Evolutionary conservation across 1,140 invertebrate genomes (phyloP).

Genomic region (Drosophila bifasciata): DNA sequence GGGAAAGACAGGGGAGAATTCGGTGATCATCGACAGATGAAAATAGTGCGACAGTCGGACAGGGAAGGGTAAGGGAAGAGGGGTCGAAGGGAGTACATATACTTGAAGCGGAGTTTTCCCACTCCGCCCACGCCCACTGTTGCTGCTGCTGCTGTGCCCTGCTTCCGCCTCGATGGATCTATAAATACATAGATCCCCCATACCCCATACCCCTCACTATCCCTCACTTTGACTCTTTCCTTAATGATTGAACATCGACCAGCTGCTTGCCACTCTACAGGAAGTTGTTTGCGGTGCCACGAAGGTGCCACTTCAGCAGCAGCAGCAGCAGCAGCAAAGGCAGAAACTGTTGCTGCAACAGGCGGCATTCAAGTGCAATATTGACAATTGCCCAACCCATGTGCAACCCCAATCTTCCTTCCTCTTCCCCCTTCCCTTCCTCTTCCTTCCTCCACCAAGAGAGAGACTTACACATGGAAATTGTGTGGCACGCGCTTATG

Average conservation of each 20-base stretch:
- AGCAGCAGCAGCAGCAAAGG: slow-evolving; percentile 4
- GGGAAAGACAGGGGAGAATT: neutral
- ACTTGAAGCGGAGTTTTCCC: slow-evolving; percentile 35
- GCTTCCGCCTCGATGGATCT: slow-evolving; percentile 31
- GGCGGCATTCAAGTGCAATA: slow-evolving; percentile 55
- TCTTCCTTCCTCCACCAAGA: too few species aligned
- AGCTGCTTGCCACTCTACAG: slow-evolving; percentile 54
- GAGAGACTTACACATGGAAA: neutral
- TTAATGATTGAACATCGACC: slow-evolving; percentile 64
- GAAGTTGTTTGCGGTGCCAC: slow-evolving; percentile 34
- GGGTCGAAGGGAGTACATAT: neutral
- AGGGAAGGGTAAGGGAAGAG: neutral
- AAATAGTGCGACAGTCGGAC: slow-evolving; percentile 21
- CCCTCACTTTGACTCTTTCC: neutral
- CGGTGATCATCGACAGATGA: slow-evolving; percentile 25
- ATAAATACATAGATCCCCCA: slow-evolving; percentile 29
- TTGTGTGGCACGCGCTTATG: slow-evolving; percentile 49
- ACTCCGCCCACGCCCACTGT: neutral
- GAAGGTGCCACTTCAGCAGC: slow-evolving; percentile 33
- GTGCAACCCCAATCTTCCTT: neutral
- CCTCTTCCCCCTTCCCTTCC: too few species aligned
- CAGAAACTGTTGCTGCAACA: neutral
- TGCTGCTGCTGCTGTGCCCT: neutral
- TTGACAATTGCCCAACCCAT: slow-evolving; percentile 54
- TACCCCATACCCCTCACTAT: too few species aligned